Base-by-base conservation (phyloP, 2,797 vertebrate species). In the Hydrolagus colliei region DNA sequence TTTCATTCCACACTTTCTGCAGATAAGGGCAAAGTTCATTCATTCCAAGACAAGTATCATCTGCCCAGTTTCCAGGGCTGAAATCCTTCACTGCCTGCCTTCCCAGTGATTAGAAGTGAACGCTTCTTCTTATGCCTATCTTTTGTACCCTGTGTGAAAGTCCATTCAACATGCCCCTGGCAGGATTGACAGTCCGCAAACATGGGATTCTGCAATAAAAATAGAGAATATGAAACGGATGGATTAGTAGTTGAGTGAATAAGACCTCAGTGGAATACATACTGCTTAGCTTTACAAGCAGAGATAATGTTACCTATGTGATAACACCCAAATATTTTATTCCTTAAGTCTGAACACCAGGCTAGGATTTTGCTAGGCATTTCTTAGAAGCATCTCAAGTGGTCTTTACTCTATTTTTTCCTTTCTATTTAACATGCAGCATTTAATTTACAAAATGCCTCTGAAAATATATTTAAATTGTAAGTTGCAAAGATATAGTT, bases 181-280 rank as follows among this genome's bases (percentile, higher is more conserved):
- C 78, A 84, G 20, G 79, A 84, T 84, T 80, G 65, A 68, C 79
- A 84, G 65, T 63, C 27, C 22, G 68, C 27, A 84, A 41, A 84
- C 62, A 82, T 68, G 32, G 35, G 65, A 84, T 41, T 68, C 79
- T 68, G 65, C 41, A 84, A 84, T 84, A 68, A 82, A 68, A 84
- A 35, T 84, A 71, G 41, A 67, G 79, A 68, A 68, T 20, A 41
- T 35, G 16, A 68, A 82, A 71, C 41, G 10, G 9, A 68, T 67
- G 68, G 79, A 68, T 84, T 20, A 84, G 32, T 27, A 84, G 16
- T 68, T 41, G 27, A 79, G 61, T 32, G 59, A 84, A 68, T 82
- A 82, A 82, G 27, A 35, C 63, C 62, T 32, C 63, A 22, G 14
- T 67, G 65, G 79, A 84, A 71, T 67, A 84, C 9, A 35, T 68